A percentile compares a stretch with the other conserved stretches of the same genome.
Conservation (phyloP, 2,113 vertebrate genomes). For the Hippolais icterina region DNA sequence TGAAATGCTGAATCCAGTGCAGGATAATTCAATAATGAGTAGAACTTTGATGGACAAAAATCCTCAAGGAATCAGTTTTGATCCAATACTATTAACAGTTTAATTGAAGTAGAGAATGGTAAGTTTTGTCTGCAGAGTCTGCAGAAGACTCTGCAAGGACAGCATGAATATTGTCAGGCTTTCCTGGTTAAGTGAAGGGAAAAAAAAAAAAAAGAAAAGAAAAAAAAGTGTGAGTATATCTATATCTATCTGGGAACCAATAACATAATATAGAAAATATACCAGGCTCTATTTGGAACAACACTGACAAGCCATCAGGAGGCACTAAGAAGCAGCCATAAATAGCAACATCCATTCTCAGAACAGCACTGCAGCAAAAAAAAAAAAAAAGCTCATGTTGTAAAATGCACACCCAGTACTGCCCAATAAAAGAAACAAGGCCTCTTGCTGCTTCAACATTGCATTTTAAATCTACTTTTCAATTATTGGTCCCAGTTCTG, state of each 20-base stretch:
- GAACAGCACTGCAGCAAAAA: rapidly evolving
- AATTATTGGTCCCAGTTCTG: background rate
- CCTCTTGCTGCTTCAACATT: background rate
- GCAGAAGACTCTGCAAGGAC: background rate
- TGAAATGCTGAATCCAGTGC: background rate
- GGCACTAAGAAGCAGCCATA: background rate
- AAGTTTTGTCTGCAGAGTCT: background rate
- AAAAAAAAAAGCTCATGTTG: background rate
- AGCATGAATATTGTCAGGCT: background rate
- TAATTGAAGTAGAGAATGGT: background rate
- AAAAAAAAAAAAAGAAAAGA: background rate
- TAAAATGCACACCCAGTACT: background rate
- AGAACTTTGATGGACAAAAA: background rate
- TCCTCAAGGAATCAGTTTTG: background rate
- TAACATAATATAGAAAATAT: background rate
- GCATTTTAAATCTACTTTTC: background rate
- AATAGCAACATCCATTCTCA: background rate
- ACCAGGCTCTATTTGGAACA: background rate
- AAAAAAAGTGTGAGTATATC: too few species aligned
- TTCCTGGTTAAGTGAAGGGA: background rate
- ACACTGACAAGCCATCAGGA: background rate
- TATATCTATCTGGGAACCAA: background rate
- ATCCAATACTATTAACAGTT: background rate
- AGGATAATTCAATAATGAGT: background rate
- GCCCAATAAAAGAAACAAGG: background rate